Percentiles rank a stretch among this genome's conserved stretches.
phyloP scores from a whole-genome alignment of 2,113 vertebrate genomes.

The Callorhinus ursinus region DNA sequence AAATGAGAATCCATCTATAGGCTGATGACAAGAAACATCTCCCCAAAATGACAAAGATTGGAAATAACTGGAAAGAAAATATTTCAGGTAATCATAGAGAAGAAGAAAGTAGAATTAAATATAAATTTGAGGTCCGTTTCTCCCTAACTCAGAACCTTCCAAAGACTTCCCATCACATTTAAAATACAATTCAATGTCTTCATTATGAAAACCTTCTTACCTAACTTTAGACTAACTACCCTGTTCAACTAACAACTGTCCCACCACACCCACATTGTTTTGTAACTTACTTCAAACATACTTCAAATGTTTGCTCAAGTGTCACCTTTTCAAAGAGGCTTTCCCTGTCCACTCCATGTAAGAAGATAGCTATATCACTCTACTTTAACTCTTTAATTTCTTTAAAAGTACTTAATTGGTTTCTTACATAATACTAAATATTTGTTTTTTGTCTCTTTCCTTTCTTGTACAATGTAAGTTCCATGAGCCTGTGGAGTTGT shows the following conservation, averaged over 20 bases:
- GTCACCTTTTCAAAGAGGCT: background rate
- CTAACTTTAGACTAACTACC: background rate
- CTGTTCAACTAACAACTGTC: background rate
- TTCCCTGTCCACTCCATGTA: background rate
- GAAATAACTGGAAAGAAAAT: constrained; percentile 17
- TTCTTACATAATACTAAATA: background rate
- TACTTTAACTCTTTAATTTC: background rate
- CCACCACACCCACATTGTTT: background rate
- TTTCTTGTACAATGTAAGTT: background rate
- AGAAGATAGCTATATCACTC: background rate
- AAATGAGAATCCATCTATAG: background rate
- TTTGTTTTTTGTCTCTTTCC: background rate
- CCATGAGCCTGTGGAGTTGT: background rate
- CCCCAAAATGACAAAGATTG: background rate
- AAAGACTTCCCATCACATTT: background rate
- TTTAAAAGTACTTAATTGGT: background rate
- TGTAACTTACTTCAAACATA: background rate
- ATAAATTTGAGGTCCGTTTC: constrained; percentile 11
- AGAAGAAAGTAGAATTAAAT: constrained; percentile 25
- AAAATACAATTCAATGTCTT: background rate
- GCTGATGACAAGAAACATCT: background rate
- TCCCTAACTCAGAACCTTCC: background rate
- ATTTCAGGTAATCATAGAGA: background rate
- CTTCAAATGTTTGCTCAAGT: background rate
- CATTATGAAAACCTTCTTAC: background rate